These are phyloP conservation scores for Chelon labrosus DNA, from an alignment of 2,797 vertebrate genomes.

Conservation along the genomic window DNA sequence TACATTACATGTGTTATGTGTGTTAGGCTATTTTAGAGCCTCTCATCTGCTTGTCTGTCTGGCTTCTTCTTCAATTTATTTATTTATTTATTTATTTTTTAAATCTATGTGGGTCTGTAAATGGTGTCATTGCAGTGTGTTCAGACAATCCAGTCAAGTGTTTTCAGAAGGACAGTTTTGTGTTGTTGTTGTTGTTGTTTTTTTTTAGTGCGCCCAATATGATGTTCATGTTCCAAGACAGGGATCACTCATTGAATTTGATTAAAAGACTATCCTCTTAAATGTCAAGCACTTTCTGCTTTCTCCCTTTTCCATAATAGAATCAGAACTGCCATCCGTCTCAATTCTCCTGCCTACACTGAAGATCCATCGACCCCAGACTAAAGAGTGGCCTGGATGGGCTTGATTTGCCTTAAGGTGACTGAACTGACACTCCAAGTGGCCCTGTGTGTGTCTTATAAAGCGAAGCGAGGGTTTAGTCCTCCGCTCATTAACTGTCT, in stretches of 20 bases:
- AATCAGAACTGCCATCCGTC: constrained; percentile 43
- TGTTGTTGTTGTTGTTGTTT: not conserved
- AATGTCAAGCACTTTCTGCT: constrained; percentile 55
- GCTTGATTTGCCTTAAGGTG: constrained; percentile 37
- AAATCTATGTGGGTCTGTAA: constrained; percentile 19
- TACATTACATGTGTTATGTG: constrained; percentile 6
- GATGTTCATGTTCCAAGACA: constrained; percentile 23
- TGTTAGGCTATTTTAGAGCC: constrained; percentile 9
- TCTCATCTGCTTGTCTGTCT: not conserved
- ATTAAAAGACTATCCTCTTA: constrained; percentile 48
- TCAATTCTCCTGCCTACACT: constrained; percentile 12
- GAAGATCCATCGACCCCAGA: constrained; percentile 15
- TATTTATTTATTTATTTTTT: no score
- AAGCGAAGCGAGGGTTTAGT: constrained; percentile 21
- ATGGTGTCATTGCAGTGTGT: constrained; percentile 11
- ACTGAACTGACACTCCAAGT: constrained; percentile 22
- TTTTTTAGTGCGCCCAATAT: not conserved
- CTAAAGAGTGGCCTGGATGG: constrained; percentile 37
- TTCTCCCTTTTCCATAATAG: constrained; percentile 23
- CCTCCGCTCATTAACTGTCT: constrained; percentile 12
- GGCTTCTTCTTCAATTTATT: not conserved
- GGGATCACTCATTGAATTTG: constrained; percentile 40
- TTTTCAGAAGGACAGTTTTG: constrained; percentile 10
- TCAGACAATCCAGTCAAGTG: constrained; percentile 31
- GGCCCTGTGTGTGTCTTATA: not conserved